Conservation (phyloP, 2,888 invertebrate species). For the Seira sanloemensis region DNA sequence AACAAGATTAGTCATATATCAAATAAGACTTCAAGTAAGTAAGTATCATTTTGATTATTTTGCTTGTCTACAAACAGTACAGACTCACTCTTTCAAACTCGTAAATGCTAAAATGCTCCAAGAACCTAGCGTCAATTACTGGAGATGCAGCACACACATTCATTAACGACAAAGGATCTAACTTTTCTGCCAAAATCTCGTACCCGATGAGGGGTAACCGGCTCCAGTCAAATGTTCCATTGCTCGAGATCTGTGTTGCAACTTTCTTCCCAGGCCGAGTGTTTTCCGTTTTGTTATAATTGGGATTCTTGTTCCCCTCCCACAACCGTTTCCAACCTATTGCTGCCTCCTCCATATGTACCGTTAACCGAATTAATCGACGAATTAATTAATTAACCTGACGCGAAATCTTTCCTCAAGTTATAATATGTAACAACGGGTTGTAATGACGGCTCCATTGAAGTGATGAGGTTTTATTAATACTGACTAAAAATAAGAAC, state of each 20-base stretch:
- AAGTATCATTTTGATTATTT: too few species aligned
- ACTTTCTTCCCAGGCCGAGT: background rate
- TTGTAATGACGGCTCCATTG: too few species aligned
- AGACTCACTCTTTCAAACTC: background rate
- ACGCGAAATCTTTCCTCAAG: too few species aligned
- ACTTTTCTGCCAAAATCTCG: slow-evolving; percentile 17
- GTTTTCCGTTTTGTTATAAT: background rate
- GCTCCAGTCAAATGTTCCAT: background rate
- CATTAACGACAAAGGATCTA: slow-evolving; percentile 24
- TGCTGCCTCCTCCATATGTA: background rate
- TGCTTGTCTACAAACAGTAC: too few species aligned
- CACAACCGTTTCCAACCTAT: background rate
- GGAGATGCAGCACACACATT: slow-evolving; percentile 27
- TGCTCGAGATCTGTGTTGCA: background rate
- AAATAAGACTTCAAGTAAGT: background rate
- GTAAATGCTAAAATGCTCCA: background rate
- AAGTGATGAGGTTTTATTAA: too few species aligned
- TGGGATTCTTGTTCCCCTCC: background rate
- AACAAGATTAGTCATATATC: background rate
- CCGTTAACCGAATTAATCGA: too few species aligned
- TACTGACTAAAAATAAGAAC: too few species aligned
- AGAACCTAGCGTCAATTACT: background rate
- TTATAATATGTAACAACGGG: too few species aligned
- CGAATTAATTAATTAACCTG: too few species aligned
- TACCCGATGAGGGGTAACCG: slow-evolving; percentile 39